phyloP scores from a whole-genome alignment of 2,888 invertebrate species.

The Cataglyphis livida region DNA sequence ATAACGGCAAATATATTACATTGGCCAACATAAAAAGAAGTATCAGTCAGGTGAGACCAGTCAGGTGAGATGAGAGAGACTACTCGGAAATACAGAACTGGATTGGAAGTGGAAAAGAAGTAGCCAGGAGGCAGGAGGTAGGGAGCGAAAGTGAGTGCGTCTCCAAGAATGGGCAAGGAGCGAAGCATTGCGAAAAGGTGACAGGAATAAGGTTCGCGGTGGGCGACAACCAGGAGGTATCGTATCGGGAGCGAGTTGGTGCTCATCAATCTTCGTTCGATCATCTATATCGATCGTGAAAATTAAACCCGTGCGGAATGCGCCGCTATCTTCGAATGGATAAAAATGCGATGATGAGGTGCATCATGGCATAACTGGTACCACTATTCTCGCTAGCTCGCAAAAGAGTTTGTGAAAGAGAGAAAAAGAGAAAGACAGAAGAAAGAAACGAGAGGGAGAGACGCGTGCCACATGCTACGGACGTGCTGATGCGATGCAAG shows the following conservation, averaged over 20 bases:
- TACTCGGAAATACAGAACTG: conserved; percentile 25
- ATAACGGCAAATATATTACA: conserved; percentile 13
- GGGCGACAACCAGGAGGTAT: conserved; percentile 24
- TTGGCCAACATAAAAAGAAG: conserved; percentile 11
- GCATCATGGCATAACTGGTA: not conserved
- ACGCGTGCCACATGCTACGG: conserved; percentile 63
- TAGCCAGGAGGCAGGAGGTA: conserved; percentile 56
- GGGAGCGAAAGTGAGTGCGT: conserved; percentile 84
- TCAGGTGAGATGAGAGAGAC: conserved; percentile 7
- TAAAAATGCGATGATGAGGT: conserved; percentile 18
- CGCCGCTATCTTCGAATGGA: not conserved
- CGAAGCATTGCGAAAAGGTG: conserved; percentile 67
- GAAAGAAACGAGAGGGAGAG: conserved; percentile 48
- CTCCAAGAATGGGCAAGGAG: conserved; percentile 85
- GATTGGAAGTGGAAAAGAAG: conserved; percentile 60
- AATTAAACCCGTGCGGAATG: conserved; percentile 6
- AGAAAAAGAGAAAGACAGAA: conserved; percentile 40
- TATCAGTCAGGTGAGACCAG: conserved; percentile 27
- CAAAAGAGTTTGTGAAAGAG: not conserved
- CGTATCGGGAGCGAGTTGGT: not conserved
- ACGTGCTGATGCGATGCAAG: conserved; percentile 61
- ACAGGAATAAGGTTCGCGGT: conserved; percentile 58
- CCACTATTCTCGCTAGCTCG: conserved; percentile 3
- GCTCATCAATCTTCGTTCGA: not conserved
- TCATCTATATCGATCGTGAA: not conserved